These are phyloP conservation scores for Rattus norvegicus DNA, from an alignment of 2,113 vertebrate genomes.

Conservation along the genomic window GRCr8 NC_086022.1:33727501-33728000, in stretches of 20 bases:
- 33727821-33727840: neutral
- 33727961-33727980: neutral
- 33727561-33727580: neutral
- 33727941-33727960: neutral
- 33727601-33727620: neutral
- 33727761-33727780: neutral
- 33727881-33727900: neutral
- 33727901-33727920: neutral
- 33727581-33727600: neutral
- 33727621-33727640: neutral
- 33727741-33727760: neutral
- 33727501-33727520: neutral
- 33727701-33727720: neutral
- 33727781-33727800: neutral
- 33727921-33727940: neutral
- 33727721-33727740: neutral
- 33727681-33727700: too few relatives aligned
- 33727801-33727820: neutral
- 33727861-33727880: neutral
- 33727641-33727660: too few relatives aligned
- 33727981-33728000: neutral
- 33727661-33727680: too few relatives aligned
- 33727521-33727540: neutral
- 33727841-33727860: neutral
- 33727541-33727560: neutral